Conservation (phyloP, 2,797 vertebrate genomes). For the Parauchenoglanis punctatus region DNA sequence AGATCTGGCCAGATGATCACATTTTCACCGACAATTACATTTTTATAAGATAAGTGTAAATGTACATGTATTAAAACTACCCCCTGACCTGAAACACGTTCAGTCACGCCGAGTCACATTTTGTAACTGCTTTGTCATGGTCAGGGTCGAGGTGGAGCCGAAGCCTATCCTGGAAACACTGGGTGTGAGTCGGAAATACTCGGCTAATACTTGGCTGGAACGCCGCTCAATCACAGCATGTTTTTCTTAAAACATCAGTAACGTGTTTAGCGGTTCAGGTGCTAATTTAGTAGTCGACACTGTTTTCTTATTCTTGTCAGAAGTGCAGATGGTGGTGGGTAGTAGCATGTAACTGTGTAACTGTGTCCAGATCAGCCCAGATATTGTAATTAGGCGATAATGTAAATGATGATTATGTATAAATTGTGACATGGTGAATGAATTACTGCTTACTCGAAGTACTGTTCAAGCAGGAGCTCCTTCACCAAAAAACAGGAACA, state of each 20-base stretch:
- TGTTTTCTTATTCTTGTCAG: background rate
- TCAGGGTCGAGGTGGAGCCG: background rate
- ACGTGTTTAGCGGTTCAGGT: background rate
- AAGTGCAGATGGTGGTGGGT: no score
- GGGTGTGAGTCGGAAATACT: no score
- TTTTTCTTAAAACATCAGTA: background rate
- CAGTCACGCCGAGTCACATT: background rate
- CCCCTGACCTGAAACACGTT: background rate
- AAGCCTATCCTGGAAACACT: background rate
- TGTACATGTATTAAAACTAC: background rate
- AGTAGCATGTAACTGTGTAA: no score
- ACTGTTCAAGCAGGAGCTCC: no score
- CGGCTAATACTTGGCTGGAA: background rate
- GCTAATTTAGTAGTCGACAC: no score
- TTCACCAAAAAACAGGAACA: background rate
- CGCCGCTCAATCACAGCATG: background rate
- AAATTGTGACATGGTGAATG: background rate
- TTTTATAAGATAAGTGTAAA: background rate
- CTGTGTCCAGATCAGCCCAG: background rate
- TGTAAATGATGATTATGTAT: background rate
- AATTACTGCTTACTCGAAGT: background rate
- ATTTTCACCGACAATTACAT: background rate
- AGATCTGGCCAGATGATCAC: background rate
- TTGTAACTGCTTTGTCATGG: background rate
- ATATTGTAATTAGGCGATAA: background rate